These are phyloP conservation scores for Drosophila ambigua DNA, from an alignment of 1,140 invertebrate genomes.

Conservation along the genomic window DNA sequence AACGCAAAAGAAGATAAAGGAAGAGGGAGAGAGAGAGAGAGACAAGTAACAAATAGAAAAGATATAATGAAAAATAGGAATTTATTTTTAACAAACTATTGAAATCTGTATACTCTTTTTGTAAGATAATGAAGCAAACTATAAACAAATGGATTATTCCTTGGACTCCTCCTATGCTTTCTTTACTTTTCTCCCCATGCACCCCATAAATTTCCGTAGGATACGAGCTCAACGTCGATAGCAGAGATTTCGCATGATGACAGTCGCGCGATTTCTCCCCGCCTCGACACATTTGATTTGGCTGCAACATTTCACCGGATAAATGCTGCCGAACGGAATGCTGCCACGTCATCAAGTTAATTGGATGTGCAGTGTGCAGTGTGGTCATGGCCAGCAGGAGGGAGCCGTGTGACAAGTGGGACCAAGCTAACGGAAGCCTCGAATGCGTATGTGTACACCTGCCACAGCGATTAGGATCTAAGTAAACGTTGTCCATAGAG, in stretches of 20 bases:
- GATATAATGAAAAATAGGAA: slow-evolving; percentile 13
- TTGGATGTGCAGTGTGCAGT: slow-evolving; percentile 53
- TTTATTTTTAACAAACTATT: slow-evolving; percentile 28
- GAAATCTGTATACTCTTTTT: slow-evolving; percentile 40
- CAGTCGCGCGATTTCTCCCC: slow-evolving; percentile 67
- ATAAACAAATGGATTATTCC: neutral
- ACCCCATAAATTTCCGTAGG: no score
- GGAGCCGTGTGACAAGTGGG: slow-evolving; percentile 28
- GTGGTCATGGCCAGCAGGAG: slow-evolving; percentile 5
- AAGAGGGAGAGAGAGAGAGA: slow-evolving; percentile 25
- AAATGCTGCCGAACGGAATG: slow-evolving; percentile 18
- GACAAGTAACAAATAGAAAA: slow-evolving; percentile 10
- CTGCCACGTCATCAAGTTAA: slow-evolving; percentile 63
- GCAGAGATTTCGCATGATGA: slow-evolving; percentile 45
- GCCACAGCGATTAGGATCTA: slow-evolving; percentile 43
- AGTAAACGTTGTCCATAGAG: slow-evolving; percentile 18
- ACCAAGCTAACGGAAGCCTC: slow-evolving; percentile 39
- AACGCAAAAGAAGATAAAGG: slow-evolving; percentile 29
- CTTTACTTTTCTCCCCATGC: no score
- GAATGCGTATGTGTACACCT: no score
- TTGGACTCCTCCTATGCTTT: no score
- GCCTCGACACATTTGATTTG: slow-evolving; percentile 75
- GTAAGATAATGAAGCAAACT: slow-evolving; percentile 1
- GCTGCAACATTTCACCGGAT: slow-evolving; percentile 72
- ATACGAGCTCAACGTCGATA: no score